A percentile compares a stretch with the other conserved stretches of the same genome.
These are phyloP conservation scores for Drosophila ironensis DNA, from an alignment of 1,140 invertebrate species.

Conservation along the genomic window DNA sequence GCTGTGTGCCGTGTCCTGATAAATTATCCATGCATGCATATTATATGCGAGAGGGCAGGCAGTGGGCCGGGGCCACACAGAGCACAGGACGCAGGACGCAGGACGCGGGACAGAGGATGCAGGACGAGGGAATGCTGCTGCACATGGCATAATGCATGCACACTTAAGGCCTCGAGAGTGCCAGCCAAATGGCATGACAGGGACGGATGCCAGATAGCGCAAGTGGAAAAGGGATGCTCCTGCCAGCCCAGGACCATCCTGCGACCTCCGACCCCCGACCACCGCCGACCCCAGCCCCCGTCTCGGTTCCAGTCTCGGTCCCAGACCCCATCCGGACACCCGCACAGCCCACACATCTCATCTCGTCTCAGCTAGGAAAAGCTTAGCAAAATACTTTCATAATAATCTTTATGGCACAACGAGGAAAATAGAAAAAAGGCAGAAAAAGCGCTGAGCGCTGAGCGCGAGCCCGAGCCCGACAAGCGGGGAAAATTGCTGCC, in stretches of 20 bases:
- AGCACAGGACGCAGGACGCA: no score
- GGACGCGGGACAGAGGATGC: background rate
- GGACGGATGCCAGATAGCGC: slow-evolving; percentile 59
- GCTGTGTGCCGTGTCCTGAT: slow-evolving; percentile 31
- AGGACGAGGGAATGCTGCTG: background rate
- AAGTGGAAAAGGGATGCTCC: slow-evolving; percentile 9
- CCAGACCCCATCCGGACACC: background rate
- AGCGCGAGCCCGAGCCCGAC: background rate
- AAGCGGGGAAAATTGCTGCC: slow-evolving; percentile 25
- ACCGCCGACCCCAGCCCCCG: background rate
- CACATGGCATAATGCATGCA: slow-evolving; percentile 59
- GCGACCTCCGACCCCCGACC: background rate
- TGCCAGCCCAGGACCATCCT: background rate
- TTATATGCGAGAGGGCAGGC: background rate
- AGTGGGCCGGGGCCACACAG: background rate
- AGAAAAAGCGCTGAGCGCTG: background rate
- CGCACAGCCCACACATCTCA: slow-evolving; percentile 24
- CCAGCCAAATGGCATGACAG: slow-evolving; percentile 64
- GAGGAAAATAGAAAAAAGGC: slow-evolving; percentile 41
- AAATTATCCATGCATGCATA: slow-evolving; percentile 50
- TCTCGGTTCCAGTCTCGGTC: background rate
- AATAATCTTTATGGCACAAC: slow-evolving; percentile 74
- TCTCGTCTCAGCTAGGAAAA: slow-evolving; percentile 28
- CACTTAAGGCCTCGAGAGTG: slow-evolving; percentile 68
- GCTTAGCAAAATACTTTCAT: slow-evolving; percentile 76